Base-by-base conservation (phyloP, 92 coral and sea anemone species). In the Bergia sp. region DNA sequence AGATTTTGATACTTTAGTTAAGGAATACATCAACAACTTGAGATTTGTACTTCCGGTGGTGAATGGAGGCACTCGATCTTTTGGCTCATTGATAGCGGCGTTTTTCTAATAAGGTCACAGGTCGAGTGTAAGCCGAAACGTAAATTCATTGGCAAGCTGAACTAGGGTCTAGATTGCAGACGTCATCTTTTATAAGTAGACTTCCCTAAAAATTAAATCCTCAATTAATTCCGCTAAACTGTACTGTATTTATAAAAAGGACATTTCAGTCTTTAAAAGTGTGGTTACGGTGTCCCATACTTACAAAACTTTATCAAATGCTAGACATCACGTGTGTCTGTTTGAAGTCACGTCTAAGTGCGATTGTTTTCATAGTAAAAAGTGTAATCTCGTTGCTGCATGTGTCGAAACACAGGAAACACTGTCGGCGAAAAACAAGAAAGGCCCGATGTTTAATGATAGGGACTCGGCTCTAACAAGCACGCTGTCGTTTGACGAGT, bases 381-480 rank as follows among this genome's bases (percentile, higher is more conserved):
- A 55, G 72, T 38, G 41, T 43, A 83, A 69, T 83, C 87, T 84
- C 39, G 87, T 65, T 82, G 76, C 78, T 84, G 13, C 87, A 84
- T 71, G 78, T 84, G 78, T 84, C 77, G 79, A 67, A 43, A 71
- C 79, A 84, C 87, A 84, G 87, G 87, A 84, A 84, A 47, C 79
- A 84, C 50, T 45, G 87, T 71, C 87, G 79, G 77, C 39, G 61
- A 23, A 82, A 82, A 67, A 66, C 47, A 82, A 82, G 77, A 79
- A 82, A 44, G 77, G 73, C 37, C 43, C 43, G 44, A 83, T 84
- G 41, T 71, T 84, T 20, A 10, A 37, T 12, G 86, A 84, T 47
- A 43, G 42, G 79, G 61, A 43, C 87, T 84, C 64, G 64, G 41
- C 77, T 84, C 66, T 29, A 72, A 37, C 74, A 15, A 47, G 65